phyloP scores from a whole-genome alignment of 2,888 invertebrate species.

The Metacarcinus magister region DNA sequence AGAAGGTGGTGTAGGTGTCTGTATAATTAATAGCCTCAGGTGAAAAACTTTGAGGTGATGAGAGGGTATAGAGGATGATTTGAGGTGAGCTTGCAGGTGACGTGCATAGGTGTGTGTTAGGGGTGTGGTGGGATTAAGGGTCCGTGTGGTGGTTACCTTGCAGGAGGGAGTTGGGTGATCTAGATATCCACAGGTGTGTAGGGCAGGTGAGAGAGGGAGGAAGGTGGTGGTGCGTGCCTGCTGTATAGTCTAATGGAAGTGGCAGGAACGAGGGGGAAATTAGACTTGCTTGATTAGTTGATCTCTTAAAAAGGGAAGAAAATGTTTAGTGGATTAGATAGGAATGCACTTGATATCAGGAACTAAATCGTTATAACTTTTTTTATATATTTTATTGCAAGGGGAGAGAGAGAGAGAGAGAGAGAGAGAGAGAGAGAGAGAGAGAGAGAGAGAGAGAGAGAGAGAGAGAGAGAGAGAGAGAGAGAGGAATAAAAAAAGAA shows the following conservation, averaged over 20 bases:
- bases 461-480: background rate
- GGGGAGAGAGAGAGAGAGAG: background rate
- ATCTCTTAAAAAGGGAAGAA: background rate
- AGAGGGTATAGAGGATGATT: background rate
- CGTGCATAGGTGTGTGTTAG: background rate
- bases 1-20: background rate
- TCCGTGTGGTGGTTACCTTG: background rate
- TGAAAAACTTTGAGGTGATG: background rate
- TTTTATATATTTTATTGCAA: background rate
- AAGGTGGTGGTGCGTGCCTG: background rate
- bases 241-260: background rate
- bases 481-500: background rate
- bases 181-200: background rate
- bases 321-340: background rate
- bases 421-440: conserved; percentile 47
- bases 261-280: background rate
- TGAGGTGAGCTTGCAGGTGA: background rate
- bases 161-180: background rate
- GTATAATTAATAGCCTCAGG: conserved; percentile 19
- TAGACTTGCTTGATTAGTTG: background rate
- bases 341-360: background rate
- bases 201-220: background rate
- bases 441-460: conserved; percentile 38
- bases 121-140: background rate
- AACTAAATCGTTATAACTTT: background rate